Base-by-base conservation (phyloP, 1,140 invertebrate species). In the Drosophila orosa region DNA sequence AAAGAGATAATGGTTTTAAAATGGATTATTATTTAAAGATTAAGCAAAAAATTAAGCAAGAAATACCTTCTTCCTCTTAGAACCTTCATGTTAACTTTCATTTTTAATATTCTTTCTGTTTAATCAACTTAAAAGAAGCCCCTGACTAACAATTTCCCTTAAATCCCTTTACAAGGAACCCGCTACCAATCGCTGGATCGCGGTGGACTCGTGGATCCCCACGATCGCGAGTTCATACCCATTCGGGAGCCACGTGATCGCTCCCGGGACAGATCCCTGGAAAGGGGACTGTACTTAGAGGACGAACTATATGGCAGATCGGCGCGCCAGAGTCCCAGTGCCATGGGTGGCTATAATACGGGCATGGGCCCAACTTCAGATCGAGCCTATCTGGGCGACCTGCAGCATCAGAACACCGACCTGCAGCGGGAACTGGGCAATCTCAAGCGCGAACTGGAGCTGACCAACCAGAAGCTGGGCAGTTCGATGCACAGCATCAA, bases 401-500 rank as follows among this genome's bases (percentile, higher is more conserved):
- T 99, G 39, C 98, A 99, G 93, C 95, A 97, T 82, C 97, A 99
- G 93, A 98, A 99, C 92, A 96, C 96, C 78, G 98, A 99, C 92
- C 94, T 99, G 65, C 98, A 99, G 91, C 94, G 97, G n/a, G 98
- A 99, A 92, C 95, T 99, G 89, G 96, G 96, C n/a, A 97, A 97
- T 92, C 94, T 99, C 42, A 99, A 99, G 92, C 97, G 98, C 90
- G 98, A 99, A 91, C 94, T 99, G 77, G 98, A 99, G 93, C 93
- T 98, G 73, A 98, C 98, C 63, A 99, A 99, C 93, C 98, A 99
- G 93, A 99, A 99, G 93, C 94, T 99, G 69, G 98, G 98, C 90
- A 99, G 98, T 89, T 98, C 97, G 85, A 99, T 99, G 98, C 98
- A 99, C 93, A 98, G 97, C 92, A 99, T 99, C 91, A 99, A 99